Evolutionary conservation across 2,113 vertebrate species (phyloP).

Genomic region (Muntiacus reevesi): DNA sequence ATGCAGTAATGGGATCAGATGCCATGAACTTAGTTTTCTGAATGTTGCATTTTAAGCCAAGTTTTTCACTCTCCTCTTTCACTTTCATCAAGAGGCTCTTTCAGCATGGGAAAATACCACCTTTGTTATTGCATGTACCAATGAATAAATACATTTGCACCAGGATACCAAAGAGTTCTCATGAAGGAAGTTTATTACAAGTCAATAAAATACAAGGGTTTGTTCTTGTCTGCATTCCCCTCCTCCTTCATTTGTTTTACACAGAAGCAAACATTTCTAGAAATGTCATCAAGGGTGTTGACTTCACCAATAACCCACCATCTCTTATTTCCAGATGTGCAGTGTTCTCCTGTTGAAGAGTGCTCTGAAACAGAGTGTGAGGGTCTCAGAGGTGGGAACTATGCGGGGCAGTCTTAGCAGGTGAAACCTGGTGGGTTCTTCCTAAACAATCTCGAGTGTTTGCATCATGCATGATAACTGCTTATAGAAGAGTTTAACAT

Average conservation of each 20-base stretch:
- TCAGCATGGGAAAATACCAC: conserved; percentile 83
- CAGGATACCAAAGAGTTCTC: conserved; percentile 78
- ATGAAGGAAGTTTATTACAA: background rate
- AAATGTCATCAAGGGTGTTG: background rate
- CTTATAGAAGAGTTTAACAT: background rate
- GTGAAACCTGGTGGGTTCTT: background rate
- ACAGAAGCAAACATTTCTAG: background rate
- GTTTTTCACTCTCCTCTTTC: background rate
- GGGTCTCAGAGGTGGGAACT: background rate
- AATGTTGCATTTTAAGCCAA: background rate
- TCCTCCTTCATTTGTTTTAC: background rate
- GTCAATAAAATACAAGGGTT: background rate
- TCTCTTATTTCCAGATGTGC: background rate
- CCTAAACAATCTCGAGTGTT: background rate
- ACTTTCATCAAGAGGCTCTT: background rate
- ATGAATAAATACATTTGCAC: conserved; percentile 82
- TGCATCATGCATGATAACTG: background rate
- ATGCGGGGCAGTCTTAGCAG: background rate
- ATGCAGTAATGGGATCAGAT: background rate
- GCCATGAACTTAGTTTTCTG: background rate
- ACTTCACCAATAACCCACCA: background rate
- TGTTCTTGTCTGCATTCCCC: background rate
- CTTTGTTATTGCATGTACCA: conserved; percentile 77
- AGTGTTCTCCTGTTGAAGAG: background rate
- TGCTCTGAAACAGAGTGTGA: background rate